These are phyloP conservation scores for Aphidius colemani DNA, from an alignment of 2,888 invertebrate genomes.

Conservation along the genomic window DNA sequence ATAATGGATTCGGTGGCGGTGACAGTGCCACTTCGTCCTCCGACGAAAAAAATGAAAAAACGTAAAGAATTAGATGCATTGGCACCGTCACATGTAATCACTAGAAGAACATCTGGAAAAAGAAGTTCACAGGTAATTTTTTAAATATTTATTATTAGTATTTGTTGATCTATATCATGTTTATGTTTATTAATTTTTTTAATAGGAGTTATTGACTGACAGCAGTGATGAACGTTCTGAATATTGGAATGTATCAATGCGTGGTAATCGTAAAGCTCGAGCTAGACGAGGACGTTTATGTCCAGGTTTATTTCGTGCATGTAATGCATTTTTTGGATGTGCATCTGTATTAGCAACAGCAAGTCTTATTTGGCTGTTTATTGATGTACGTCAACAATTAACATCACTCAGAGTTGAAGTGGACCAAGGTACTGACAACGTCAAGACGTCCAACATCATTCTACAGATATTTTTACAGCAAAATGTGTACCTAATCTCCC, in stretches of 20 bases:
- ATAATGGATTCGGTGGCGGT: constrained; percentile 69
- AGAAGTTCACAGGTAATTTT: constrained; percentile 52
- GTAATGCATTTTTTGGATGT: constrained; percentile 67
- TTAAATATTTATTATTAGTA: neutral
- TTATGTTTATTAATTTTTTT: constrained; percentile 30
- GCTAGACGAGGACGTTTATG: constrained; percentile 56
- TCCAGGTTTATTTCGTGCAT: constrained; percentile 65
- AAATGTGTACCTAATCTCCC: neutral
- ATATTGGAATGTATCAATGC: constrained; percentile 55
- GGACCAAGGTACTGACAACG: constrained; percentile 65
- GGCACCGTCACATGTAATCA: constrained; percentile 63
- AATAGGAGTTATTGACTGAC: constrained; percentile 69
- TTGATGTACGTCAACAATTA: constrained; percentile 71
- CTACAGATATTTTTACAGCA: constrained; percentile 15
- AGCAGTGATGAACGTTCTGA: constrained; percentile 68
- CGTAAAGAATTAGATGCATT: constrained; percentile 76
- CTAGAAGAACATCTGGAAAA: constrained; percentile 56
- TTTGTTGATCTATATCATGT: neutral
- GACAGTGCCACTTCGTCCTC: constrained; percentile 66
- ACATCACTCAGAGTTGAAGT: constrained; percentile 69
- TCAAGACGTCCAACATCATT: constrained; percentile 6
- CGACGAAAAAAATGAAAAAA: constrained; percentile 76
- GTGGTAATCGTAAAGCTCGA: constrained; percentile 47
- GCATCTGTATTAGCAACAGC: constrained; percentile 70
- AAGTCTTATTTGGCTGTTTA: constrained; percentile 71